Conservation (phyloP, 2,797 vertebrate species). For the Spondyliosoma cantharus region DNA sequence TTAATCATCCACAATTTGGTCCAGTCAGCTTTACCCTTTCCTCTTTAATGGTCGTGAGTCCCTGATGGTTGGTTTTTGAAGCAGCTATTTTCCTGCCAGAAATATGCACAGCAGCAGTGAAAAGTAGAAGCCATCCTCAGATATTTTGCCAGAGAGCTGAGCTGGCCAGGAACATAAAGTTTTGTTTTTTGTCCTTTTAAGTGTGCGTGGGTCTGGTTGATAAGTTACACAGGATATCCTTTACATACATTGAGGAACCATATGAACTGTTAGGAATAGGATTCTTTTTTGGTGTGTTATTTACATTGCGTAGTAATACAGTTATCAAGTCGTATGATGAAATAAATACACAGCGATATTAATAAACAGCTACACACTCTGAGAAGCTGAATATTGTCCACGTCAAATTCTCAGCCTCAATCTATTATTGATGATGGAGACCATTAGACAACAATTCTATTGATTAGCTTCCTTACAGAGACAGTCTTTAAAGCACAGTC, state of each 20-base stretch:
- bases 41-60: conserved; percentile 1
- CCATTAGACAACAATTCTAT: conserved; percentile 76
- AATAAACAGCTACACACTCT: conserved; percentile 32
- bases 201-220: conserved; percentile 26
- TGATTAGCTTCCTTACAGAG: conserved; percentile 60
- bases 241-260: conserved; percentile 31
- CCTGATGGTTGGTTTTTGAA: background rate
- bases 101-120: background rate
- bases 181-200: background rate
- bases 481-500: conserved; percentile 24
- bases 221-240: conserved; percentile 1
- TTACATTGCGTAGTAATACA: conserved; percentile 44
- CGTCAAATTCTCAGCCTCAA: conserved; percentile 33
- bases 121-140: conserved; percentile 11
- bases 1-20: background rate
- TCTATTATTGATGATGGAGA: conserved; percentile 79
- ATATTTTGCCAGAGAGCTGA: background rate
- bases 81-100: conserved; percentile 17
- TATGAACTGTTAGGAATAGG: conserved; percentile 26
- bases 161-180: background rate
- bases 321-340: conserved; percentile 47
- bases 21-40: conserved; percentile 4
- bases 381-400: conserved; percentile 36
- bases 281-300: conserved; percentile 25
- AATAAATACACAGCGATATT: conserved; percentile 50